phyloP scores from a whole-genome alignment of 1,140 invertebrate genomes.

The Cotesia vestalis region DNA sequence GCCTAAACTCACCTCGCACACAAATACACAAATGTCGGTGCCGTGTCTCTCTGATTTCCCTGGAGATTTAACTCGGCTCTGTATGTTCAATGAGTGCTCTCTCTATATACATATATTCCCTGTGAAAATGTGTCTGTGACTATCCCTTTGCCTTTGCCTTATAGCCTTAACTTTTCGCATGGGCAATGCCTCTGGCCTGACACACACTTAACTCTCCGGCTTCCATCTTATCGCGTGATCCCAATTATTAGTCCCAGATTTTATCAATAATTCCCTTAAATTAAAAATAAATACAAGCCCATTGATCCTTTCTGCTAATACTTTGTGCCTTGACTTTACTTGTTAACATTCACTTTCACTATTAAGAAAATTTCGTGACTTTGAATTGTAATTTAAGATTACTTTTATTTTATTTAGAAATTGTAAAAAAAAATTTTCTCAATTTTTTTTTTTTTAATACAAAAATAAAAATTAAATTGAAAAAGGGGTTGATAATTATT shows the following conservation, averaged over 20 bases:
- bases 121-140: conserved; percentile 38
- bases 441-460: no score
- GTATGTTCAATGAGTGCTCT: conserved; percentile 27
- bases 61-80: conserved; percentile 45
- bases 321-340: not conserved
- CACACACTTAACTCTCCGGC: conserved; percentile 13
- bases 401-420: not conserved
- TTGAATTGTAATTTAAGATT: conserved; percentile 16
- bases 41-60: conserved; percentile 64
- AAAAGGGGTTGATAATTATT: no score
- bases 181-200: no score
- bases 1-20: conserved; percentile 21
- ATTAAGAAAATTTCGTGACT: not conserved
- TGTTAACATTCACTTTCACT: not conserved
- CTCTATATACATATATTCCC: conserved; percentile 41
- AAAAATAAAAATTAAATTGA: no score
- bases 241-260: conserved; percentile 21
- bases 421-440: no score
- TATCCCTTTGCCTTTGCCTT: conserved; percentile 19
- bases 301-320: conserved; percentile 1
- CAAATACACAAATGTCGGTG: conserved; percentile 28
- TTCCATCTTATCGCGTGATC: conserved; percentile 16
- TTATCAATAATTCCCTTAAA: conserved; percentile 20
- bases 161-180: not conserved
- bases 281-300: conserved; percentile 14